Evolutionary conservation across 2,797 vertebrate genomes (phyloP), one percentile per base, ranked within the genome.

Genomic region (Eospalax fontanierii): DNA sequence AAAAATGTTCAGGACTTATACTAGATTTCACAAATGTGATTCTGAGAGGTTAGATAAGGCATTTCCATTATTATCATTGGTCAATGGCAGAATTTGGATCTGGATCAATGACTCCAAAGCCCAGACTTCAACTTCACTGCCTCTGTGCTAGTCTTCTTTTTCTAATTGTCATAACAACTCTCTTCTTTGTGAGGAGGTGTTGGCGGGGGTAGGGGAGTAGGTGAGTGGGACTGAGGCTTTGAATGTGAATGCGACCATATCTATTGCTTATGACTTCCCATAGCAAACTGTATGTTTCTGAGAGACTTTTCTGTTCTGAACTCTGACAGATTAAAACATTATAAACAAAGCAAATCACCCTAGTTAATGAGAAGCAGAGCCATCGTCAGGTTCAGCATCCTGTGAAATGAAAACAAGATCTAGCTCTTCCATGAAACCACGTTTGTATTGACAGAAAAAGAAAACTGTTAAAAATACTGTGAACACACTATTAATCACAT

Each of bases 401-500:
- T 84, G 84, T 15, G 15, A 70, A 83, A 94, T 4, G 68, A 80
- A 94, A 76, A 22, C 57, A 63, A 61, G 78, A 46, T 61, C 43
- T 43, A 70, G 8, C 5, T 81, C 35, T 87, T 24, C 38, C 1
- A 38, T 93, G 15, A 73, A 33, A 65, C 8, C 85, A 57, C 21
- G 28, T 4, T 40, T 28, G 78, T 40, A 87, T 21, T 57, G 4
- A 86, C 54, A 21, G 8, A 65, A 15, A 81, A 9, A 90, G 9
- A 81, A 66, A 28, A 82, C 15, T 96, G n/a, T 91, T 71, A 59
- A 88, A 85, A 90, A 66, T 54, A 16, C 59, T 74, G 1, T 90
- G 38, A 90, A 92, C n/a, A 38, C 10, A 63, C 95, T 78, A 61
- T 89, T 89, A 89, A 87, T 15, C 10, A n/a, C 76, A 68, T 74